phyloP scores from a whole-genome alignment of 53 echinoderm and acorn worm genomes.

The Hippasteria phrygiana region DNA sequence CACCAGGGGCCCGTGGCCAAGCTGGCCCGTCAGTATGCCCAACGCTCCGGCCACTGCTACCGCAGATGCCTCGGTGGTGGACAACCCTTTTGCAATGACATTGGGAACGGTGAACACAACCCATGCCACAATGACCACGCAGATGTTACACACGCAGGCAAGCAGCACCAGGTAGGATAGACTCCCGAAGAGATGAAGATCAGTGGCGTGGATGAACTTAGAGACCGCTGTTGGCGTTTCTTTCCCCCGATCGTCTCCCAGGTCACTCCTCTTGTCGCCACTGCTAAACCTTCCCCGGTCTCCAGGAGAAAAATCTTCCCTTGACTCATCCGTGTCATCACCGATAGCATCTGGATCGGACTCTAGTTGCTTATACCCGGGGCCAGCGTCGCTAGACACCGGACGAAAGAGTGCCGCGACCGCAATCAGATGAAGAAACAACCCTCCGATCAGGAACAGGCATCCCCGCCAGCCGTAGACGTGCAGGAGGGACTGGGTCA shows the following conservation, averaged over 20 bases:
- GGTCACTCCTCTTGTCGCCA: not conserved
- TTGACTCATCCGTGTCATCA: not conserved
- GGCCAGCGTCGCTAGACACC: not conserved
- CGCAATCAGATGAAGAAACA: not conserved
- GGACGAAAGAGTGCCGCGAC: slow-evolving; percentile 25
- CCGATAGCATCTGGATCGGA: not conserved
- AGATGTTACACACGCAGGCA: not conserved
- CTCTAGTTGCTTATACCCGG: too few species aligned
- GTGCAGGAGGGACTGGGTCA: slow-evolving; percentile 17
- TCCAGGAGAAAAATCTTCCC: too few species aligned
- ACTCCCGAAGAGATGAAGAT: slow-evolving; percentile 6
- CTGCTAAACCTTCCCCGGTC: not conserved
- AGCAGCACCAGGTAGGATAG: not conserved
- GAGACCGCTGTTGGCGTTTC: not conserved
- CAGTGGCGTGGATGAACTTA: not conserved
- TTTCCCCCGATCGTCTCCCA: not conserved
- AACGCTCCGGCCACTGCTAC: slow-evolving; percentile 21
- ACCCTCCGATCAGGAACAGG: slow-evolving; percentile 8
- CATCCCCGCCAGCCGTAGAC: slow-evolving; percentile 48
- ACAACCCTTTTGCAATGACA: slow-evolving; percentile 6
- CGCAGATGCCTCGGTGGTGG: slow-evolving; percentile 19
- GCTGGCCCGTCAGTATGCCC: slow-evolving; percentile 41
- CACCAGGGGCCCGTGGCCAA: slow-evolving; percentile 28
- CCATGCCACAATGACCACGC: slow-evolving; percentile 35
- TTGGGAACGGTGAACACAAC: slow-evolving; percentile 38